Evolutionary conservation across 2,797 vertebrate species (phyloP), one percentile per base, ranked within the genome.

Genomic region (Karalla daura): DNA sequence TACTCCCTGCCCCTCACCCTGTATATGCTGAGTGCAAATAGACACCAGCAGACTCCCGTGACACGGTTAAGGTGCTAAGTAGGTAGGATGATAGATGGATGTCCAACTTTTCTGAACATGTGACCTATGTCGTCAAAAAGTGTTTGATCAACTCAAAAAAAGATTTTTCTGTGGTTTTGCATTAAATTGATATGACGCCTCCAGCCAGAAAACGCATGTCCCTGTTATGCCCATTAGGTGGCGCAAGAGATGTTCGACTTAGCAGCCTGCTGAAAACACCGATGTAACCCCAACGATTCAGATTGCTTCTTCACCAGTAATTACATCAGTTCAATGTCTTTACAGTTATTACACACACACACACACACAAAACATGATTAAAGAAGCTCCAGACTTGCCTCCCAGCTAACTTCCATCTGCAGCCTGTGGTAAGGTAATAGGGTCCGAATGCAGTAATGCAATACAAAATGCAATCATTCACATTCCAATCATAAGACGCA

Each of bases 191-290:
- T 25, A 18, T n/a, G 2, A 6, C 2, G 2, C 4, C 3, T 14
- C 14, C 4, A 41, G 4, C 2, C 1, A 30, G 11, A 46, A 4
- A 5, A 12, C 55, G 55, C n/a, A 59, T 9, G 70, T 59, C 4
- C 11, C 1, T 7, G 28, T 36, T 0, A 0, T 10, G 0, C 50
- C 85, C 84, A 83, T 7, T 25, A 87, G 87, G 64, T 80, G 85
- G 85, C 14, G 75, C 64, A 53, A 86, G 28, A 64, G 61, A 44
- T 28, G 9, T 25, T 21, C 10, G 17, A n/a, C 43, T 24, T 2
- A 0, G 17, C 3, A 15, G 20, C 4, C 13, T 17, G 18, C 6
- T 32, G 12, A n/a, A 33, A 2, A 7, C 1, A 5, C 20, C 8
- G 0, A 14, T 25, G 9, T 27, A 2, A n/a, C 25, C n/a, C 15